Evolutionary conservation across 2,113 vertebrate species (phyloP).

Genomic region (Psammodynastes pulverulentus): DNA sequence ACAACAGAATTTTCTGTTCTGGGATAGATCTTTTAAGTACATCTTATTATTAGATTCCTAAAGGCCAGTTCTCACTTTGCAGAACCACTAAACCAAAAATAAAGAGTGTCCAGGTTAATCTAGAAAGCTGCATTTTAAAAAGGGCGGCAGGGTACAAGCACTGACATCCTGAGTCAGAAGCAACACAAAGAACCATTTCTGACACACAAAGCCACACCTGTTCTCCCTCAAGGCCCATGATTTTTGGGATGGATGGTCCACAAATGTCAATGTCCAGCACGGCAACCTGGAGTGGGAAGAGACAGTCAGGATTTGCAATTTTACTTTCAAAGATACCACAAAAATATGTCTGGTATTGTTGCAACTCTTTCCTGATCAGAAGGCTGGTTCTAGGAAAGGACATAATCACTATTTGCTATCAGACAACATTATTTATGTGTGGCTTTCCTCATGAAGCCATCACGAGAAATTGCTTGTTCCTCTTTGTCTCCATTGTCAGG

Average conservation of each 20-base stretch:
- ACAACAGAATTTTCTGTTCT: background rate
- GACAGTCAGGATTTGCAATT: background rate
- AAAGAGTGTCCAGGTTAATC: background rate
- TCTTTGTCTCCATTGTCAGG: background rate
- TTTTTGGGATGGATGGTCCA: constrained; percentile 91
- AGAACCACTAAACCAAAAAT: background rate
- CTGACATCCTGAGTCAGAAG: background rate
- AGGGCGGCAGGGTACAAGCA: background rate
- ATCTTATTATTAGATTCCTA: background rate
- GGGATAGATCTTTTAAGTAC: background rate
- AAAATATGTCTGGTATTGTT: background rate
- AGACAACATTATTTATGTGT: background rate
- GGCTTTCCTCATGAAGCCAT: background rate
- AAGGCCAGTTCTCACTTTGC: background rate
- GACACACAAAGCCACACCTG: constrained; percentile 71
- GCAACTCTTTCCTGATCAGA: background rate
- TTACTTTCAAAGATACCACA: background rate
- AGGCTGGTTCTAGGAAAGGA: background rate
- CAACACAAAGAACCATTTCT: background rate
- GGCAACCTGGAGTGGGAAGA: constrained; percentile 73
- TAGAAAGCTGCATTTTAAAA: background rate
- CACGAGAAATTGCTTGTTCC: too few relatives aligned
- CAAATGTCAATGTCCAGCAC: constrained; percentile 94
- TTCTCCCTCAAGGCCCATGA: constrained; percentile 94
- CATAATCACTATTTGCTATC: background rate